phyloP scores from a whole-genome alignment of 1,140 invertebrate species.

The Saccostrea glomerata region DNA sequence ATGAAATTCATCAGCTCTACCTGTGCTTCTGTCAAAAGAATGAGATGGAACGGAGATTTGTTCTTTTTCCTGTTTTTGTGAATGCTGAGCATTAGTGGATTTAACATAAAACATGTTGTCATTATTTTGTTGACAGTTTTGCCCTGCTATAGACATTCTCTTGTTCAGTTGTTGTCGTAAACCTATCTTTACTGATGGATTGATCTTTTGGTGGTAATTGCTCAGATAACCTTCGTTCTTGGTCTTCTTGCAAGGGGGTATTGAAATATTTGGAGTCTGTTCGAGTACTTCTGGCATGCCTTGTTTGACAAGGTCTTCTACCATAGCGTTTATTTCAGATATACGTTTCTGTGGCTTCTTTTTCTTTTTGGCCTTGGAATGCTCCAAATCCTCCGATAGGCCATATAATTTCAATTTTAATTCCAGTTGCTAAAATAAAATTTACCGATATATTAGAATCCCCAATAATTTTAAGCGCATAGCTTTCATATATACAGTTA shows the following conservation, averaged over 20 bases:
- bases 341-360: neutral
- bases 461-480: neutral
- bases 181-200: too few relatives aligned
- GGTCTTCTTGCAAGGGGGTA: neutral
- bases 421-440: constrained; percentile 5
- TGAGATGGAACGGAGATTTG: too few relatives aligned
- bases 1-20: too few relatives aligned
- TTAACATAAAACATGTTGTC: too few relatives aligned
- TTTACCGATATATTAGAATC: neutral
- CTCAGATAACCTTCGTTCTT: neutral
- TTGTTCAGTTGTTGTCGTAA: too few relatives aligned
- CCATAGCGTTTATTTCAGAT: neutral
- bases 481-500: neutral
- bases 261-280: neutral
- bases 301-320: neutral
- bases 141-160: too few relatives aligned
- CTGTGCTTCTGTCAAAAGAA: too few relatives aligned
- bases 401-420: neutral
- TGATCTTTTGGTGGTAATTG: neutral
- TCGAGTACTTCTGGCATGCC: neutral
- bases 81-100: too few relatives aligned
- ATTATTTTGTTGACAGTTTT: too few relatives aligned
- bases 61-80: too few relatives aligned
- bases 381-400: neutral
- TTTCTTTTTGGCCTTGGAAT: neutral